phyloP scores from a whole-genome alignment of 2,888 invertebrate species.

The Argyresthia albistria region DNA sequence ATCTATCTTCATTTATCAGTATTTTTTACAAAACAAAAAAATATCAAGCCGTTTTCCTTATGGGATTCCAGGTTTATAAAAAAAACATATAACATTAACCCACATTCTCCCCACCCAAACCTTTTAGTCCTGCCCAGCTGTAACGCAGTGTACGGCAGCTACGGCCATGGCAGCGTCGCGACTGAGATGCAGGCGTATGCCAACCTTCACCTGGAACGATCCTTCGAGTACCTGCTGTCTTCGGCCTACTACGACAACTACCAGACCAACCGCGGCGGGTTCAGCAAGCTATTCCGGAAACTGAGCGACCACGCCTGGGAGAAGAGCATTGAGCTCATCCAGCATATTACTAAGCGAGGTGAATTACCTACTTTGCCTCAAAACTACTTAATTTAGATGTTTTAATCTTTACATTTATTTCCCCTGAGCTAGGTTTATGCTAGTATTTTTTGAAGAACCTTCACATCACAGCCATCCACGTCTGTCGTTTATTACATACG shows the following conservation, averaged over 20 bases:
- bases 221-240: constrained; percentile 82
- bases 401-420: too few relatives aligned
- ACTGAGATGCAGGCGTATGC: constrained; percentile 65
- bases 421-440: too few relatives aligned
- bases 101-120: too few relatives aligned
- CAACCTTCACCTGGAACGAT: constrained; percentile 78
- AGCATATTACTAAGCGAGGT: constrained; percentile 84
- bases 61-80: too few relatives aligned
- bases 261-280: constrained; percentile 82
- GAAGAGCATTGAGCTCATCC: constrained; percentile 81
- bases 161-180: constrained; percentile 53
- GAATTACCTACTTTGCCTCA: constrained; percentile 29
- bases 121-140: constrained; percentile 62
- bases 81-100: too few relatives aligned
- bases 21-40: too few relatives aligned
- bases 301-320: constrained; percentile 84
- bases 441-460: too few relatives aligned
- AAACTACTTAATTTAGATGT: too few relatives aligned
- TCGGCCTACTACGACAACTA: constrained; percentile 84
- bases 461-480: too few relatives aligned
- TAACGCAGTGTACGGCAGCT: constrained; percentile 76
- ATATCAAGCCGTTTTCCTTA: too few relatives aligned
- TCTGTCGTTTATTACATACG: too few relatives aligned
- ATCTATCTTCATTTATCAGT: too few relatives aligned
- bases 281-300: constrained; percentile 80